Base-by-base conservation (phyloP, 1,140 invertebrate species). In the Heliothis subflexa region DNA sequence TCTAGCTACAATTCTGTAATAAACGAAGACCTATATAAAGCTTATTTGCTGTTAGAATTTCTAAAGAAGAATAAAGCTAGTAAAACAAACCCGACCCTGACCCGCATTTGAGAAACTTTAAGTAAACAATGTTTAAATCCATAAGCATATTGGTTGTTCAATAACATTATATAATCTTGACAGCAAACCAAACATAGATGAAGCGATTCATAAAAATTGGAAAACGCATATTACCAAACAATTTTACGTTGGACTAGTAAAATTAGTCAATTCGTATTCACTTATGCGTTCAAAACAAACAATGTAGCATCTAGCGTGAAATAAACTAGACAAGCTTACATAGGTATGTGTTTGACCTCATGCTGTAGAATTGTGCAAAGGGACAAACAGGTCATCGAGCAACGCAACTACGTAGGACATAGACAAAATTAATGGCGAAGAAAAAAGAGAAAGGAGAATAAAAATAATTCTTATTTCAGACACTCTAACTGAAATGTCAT, bases 401-500 rank as follows among this genome's bases (percentile, higher is more conserved):
- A 52, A 70, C 13, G 47, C 66, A 52, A 25, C 18, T 28, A 14
- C 47, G 66, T 70, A 33, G 61, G 61, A 62, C 28, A 10, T 2
- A 61, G 10, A 59, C 13, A 61, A 66, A 47, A 45, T 18, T 12
- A 70, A 70, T 7, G 47, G 14, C 21, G 47, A 70, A 68, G 47
- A 68, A 47, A 70, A 70, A 70, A 70, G 66, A 70, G 66, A 70
- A 70, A 70, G 66, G 47, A 28, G 18, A 13, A 25, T 52, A 45
- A 25, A 50, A 50, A n/a, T 70, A 18, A 52, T 50, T 70, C 52
- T n/a, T 25, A 70, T 70, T 70, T 52, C 12, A 66, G 45, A 18
- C 47, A 52, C n/a, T 70, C 14, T 70, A 70, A 70, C 47, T 18
- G 28, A 49, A 70, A 70, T 52, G 66, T 70, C 66, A 70, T 52